Evolutionary conservation across 2,113 vertebrate genomes (phyloP).

Genomic region (Sylvia atricapilla): DNA sequence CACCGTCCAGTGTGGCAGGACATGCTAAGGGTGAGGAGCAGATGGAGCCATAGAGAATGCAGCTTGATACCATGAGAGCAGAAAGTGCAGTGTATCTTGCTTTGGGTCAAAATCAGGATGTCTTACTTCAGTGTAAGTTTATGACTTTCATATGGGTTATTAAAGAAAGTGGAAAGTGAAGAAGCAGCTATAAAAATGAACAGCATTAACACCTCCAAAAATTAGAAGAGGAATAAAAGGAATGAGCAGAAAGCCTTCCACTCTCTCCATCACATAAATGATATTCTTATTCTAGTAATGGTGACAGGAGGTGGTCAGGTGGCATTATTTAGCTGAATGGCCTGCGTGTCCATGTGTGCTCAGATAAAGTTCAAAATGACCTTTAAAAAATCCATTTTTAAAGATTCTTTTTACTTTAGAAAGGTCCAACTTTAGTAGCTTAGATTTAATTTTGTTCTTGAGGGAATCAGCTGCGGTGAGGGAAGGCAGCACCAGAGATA

Average conservation of each 20-base stretch:
- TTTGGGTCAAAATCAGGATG: not conserved
- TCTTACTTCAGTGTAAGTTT: not conserved
- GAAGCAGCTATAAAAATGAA: not conserved
- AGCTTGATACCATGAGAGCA: not conserved
- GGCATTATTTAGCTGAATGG: constrained; percentile 66
- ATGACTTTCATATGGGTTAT: not conserved
- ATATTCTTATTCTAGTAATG: constrained; percentile 50
- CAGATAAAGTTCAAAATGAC: constrained; percentile 71
- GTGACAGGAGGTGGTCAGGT: constrained; percentile 61
- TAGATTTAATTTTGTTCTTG: constrained; percentile 68
- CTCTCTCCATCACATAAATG: not conserved
- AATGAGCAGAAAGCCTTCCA: not conserved
- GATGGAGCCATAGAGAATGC: not conserved
- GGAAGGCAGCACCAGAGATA: not conserved
- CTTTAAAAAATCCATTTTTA: constrained; percentile 74
- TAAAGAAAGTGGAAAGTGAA: not conserved
- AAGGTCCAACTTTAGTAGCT: constrained; percentile 64
- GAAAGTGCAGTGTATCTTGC: not conserved
- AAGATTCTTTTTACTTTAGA: constrained; percentile 68
- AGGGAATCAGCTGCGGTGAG: constrained; percentile 21
- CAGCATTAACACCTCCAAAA: not conserved
- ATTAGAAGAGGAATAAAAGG: not conserved
- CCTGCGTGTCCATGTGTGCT: not conserved
- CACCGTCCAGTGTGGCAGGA: not conserved
- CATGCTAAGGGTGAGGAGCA: not conserved